Base-by-base conservation (phyloP, 2,797 vertebrate species). In the Malacoctenus gilli region DNA sequence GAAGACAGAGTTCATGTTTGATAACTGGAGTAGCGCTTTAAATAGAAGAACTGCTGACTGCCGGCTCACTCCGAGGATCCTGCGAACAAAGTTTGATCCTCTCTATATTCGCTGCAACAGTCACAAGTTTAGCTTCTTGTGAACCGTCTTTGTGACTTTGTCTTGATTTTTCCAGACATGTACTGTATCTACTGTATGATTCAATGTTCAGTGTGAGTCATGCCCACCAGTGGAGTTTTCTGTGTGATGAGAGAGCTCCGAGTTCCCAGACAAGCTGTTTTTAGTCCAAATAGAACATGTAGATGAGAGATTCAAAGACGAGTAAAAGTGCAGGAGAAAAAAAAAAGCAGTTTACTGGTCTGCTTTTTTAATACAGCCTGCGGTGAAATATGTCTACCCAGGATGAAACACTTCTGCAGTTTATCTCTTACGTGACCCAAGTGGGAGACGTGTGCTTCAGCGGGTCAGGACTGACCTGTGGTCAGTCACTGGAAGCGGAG, bases 131-230 rank as follows among this genome's bases (percentile, higher is more conserved):
- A 38, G 23, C 20, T 38, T 28, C 22, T 23, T 55, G 1, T 31
- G 35, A 12, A 16, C 22, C 48, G 10, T 49, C 34, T 66, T 52
- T 35, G 19, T 40, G 15, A 13, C 11, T 28, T 50, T 13, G 4
- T 35, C 59, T 23, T 51, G 23, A 15, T 41, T 59, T 59, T 63
- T 44, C 36, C 15, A 59, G 19, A 52, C 30, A 30, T 55, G 66
- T 40, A 50, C 53, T 52, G 43, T 64, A 62, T 70, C 48, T 54
- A 42, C 35, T 50, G 44, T 69, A 22, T 62, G 55, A 76, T 59
- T 75, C 53, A 48, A 20, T 69, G 15, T 58, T 44, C 43, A 57
- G 40, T 28, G 55, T 69, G 72, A 80, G 21, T 75, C 74, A 72
- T 64, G 47, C 58, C 43, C 47, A 31, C 41, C n/a, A 22, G 41